phyloP scores from a whole-genome alignment of 2,888 invertebrate genomes.

The Notodonta dromedarius region DNA sequence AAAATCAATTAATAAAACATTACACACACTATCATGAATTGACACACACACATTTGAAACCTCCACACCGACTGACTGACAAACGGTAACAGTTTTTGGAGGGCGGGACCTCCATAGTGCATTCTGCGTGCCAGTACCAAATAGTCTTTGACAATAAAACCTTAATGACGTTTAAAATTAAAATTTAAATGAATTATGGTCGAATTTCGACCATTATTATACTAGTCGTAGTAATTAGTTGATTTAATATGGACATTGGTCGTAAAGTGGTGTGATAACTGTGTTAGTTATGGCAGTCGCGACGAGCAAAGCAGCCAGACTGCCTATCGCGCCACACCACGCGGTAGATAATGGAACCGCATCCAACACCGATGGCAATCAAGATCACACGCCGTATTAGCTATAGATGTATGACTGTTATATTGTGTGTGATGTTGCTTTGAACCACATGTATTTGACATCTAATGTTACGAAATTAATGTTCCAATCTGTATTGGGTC shows the following conservation, averaged over 20 bases:
- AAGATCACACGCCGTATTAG: constrained; percentile 38
- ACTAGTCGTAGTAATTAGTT: constrained; percentile 47
- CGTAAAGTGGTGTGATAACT: constrained; percentile 37
- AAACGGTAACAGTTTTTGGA: too few species aligned
- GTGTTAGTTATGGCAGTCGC: constrained; percentile 20
- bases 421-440: constrained; percentile 13
- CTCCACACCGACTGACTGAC: too few species aligned
- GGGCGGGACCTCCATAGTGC: too few species aligned
- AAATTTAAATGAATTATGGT: too few species aligned
- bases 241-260: constrained; percentile 31
- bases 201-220: too few species aligned
- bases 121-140: too few species aligned
- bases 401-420: constrained; percentile 29
- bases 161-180: too few species aligned
- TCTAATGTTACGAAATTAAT: not conserved
- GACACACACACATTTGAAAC: too few species aligned
- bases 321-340: constrained; percentile 18
- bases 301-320: constrained; percentile 12
- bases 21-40: too few species aligned
- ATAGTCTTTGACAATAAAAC: too few species aligned
- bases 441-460: constrained; percentile 8
- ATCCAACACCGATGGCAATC: constrained; percentile 36
- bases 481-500: not conserved
- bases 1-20: too few species aligned
- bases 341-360: constrained; percentile 34